Evolutionary conservation across 2,113 vertebrate genomes (phyloP).

Genomic region (Hippocampus zosterae): DNA sequence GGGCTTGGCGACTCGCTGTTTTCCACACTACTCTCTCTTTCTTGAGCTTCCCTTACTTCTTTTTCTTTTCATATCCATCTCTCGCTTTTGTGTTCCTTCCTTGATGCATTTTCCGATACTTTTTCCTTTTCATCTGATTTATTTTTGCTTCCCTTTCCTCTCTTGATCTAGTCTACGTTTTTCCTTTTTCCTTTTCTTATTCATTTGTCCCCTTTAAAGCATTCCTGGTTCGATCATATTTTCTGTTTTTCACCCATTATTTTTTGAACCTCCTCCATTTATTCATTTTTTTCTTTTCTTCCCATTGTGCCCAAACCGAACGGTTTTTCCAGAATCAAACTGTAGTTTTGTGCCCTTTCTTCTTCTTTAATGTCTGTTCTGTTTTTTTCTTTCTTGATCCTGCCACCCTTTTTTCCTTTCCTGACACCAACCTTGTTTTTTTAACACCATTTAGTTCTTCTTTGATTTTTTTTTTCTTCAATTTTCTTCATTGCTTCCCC

Average conservation of each 20-base stretch:
- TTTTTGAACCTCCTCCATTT: no score
- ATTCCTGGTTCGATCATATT: background rate
- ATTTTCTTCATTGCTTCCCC: background rate
- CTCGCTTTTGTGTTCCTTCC: no score
- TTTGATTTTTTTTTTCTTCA: no score
- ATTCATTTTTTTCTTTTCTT: no score
- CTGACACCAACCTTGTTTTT: background rate
- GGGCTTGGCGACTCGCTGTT: conserved; percentile 35
- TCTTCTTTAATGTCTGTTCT: no score
- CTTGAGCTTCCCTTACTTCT: background rate
- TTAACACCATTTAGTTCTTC: background rate
- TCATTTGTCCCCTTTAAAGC: background rate
- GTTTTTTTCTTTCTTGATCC: no score
- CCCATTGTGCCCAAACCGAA: no score
- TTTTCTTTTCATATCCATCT: background rate
- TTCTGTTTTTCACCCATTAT: background rate
- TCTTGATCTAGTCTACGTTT: background rate
- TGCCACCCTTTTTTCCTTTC: background rate
- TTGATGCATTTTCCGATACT: no score
- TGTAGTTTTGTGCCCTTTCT: no score
- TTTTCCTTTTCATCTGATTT: no score
- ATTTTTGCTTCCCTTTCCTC: background rate
- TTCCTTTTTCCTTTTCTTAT: background rate
- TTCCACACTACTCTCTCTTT: conserved; percentile 2
- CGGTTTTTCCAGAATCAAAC: no score